phyloP scores from a whole-genome alignment of 2,113 vertebrate species.

The Chionomys nivalis region DNA sequence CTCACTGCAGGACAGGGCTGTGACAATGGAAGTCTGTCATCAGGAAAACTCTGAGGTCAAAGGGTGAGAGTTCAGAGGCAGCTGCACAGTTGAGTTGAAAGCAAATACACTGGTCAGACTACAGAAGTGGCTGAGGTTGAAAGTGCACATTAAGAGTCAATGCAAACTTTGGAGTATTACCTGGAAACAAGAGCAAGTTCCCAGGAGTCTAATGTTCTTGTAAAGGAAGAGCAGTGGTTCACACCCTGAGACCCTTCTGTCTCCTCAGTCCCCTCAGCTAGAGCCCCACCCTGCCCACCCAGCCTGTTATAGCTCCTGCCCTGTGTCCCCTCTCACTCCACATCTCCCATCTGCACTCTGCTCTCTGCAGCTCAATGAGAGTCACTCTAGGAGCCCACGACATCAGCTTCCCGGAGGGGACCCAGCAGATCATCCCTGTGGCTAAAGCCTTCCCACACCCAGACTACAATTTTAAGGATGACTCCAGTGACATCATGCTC shows the following conservation, averaged over 20 bases:
- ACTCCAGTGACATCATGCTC: conserved; percentile 54
- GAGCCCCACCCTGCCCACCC: not conserved
- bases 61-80: no score
- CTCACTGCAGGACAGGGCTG: not conserved
- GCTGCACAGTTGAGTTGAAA: no score
- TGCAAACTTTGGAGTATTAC: not conserved
- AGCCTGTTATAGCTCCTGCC: not conserved
- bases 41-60: no score
- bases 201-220: not conserved
- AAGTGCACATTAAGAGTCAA: not conserved
- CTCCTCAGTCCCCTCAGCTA: not conserved
- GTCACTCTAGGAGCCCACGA: conserved; percentile 68
- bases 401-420: not conserved
- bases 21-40: no score
- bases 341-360: not conserved
- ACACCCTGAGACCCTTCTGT: no score
- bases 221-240: not conserved
- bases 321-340: not conserved
- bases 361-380: not conserved
- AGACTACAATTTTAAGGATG: accelerated
- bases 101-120: no score
- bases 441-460: not conserved
- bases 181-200: not conserved
- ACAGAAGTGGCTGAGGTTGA: no score
- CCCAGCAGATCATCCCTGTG: conserved; percentile 11